These are phyloP conservation scores for Drosophila sucinea DNA, from an alignment of 1,140 invertebrate genomes.

Conservation along the genomic window DNA sequence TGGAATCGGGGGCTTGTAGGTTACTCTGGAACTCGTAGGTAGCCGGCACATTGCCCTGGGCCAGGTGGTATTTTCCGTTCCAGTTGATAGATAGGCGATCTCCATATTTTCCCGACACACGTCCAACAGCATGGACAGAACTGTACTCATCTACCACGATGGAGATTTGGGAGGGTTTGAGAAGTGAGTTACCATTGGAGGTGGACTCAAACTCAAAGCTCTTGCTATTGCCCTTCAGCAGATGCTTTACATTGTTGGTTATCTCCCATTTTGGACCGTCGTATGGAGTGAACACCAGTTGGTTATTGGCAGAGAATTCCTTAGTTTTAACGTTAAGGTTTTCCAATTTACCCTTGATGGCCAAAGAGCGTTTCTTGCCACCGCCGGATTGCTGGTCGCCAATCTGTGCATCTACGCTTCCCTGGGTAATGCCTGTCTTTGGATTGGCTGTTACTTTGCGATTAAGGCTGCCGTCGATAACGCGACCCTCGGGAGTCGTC, in stretches of 20 bases:
- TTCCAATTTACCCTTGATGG: slow-evolving; percentile 83
- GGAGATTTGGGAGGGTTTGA: slow-evolving; percentile 70
- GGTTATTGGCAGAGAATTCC: slow-evolving; percentile 79
- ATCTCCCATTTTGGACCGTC: slow-evolving; percentile 75
- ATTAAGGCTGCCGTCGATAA: slow-evolving; percentile 75
- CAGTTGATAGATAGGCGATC: slow-evolving; percentile 46
- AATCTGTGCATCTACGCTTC: slow-evolving; percentile 72
- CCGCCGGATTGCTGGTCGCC: slow-evolving; percentile 68
- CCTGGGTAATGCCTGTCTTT: slow-evolving; percentile 65
- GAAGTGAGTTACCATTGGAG: slow-evolving; percentile 80
- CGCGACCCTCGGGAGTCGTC: slow-evolving; percentile 55
- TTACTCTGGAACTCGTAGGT: slow-evolving; percentile 77
- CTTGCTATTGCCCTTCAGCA: slow-evolving; percentile 64
- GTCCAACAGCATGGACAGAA: slow-evolving; percentile 46
- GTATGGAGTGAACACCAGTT: slow-evolving; percentile 69
- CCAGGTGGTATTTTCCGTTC: slow-evolving; percentile 83
- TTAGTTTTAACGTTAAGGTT: slow-evolving; percentile 83
- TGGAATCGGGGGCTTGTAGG: slow-evolving; percentile 84
- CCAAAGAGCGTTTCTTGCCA: slow-evolving; percentile 82
- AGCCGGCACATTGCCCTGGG: slow-evolving; percentile 79
- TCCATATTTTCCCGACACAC: slow-evolving; percentile 59
- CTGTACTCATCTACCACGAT: slow-evolving; percentile 66
- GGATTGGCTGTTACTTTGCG: slow-evolving; percentile 70
- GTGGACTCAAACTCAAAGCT: slow-evolving; percentile 48
- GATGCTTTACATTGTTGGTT: slow-evolving; percentile 62